Conservation (phyloP, 2,888 invertebrate genomes). For the Rhaphigaster nebulosa region DNA sequence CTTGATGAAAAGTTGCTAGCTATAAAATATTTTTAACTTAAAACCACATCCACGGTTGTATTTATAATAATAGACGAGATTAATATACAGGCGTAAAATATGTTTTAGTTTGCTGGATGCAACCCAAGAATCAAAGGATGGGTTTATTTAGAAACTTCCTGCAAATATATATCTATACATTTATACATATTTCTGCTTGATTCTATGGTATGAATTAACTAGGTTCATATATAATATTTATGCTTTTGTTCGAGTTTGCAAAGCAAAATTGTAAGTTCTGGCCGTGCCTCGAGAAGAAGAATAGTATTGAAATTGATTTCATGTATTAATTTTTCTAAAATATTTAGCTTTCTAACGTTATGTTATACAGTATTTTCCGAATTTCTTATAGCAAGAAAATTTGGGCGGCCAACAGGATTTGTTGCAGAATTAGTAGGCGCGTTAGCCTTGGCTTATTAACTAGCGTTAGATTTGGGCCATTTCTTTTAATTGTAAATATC, state of each 20-base stretch:
- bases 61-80: constrained; percentile 9
- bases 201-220: neutral
- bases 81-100: neutral
- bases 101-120: neutral
- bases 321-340: too few relatives aligned
- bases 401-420: too few relatives aligned
- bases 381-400: too few relatives aligned
- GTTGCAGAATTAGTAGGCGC: too few relatives aligned
- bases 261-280: too few relatives aligned
- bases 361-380: too few relatives aligned
- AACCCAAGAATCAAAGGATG: neutral
- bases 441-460: too few relatives aligned
- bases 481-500: too few relatives aligned
- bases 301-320: too few relatives aligned
- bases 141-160: neutral
- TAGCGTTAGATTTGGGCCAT: too few relatives aligned
- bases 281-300: too few relatives aligned
- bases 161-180: neutral
- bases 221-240: neutral
- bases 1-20: neutral
- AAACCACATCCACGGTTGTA: neutral
- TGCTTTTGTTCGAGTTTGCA: neutral
- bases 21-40: neutral
- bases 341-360: too few relatives aligned
- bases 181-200: neutral